Base-by-base conservation (phyloP, 2,888 invertebrate species). In the Drosophila subsilvestris region DNA sequence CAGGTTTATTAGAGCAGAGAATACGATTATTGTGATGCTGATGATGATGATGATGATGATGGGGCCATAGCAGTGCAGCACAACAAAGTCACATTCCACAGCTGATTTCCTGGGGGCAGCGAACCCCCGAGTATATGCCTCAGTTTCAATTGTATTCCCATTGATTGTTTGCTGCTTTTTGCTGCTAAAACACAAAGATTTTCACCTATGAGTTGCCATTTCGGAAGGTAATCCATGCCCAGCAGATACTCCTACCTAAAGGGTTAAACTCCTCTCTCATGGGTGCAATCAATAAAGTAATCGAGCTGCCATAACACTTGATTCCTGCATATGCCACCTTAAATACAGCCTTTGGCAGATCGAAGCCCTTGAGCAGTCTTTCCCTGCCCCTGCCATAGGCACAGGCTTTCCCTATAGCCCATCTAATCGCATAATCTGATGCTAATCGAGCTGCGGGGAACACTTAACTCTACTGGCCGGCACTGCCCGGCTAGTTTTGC, bases 1-100 rank as follows among this genome's bases (percentile, higher is more conserved):
- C 42, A 43, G 51, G 48, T 69, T 68, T 68, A 62, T 69, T 70
- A 50, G 61, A 61, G 22, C 66, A 37, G 6, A 14, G 14, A 14
- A n/a, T 37, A 32, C 37, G n/a, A n/a, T 37, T 37, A 37, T n/a
- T 37, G 37, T 17, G 32, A 18, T 65, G 17, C 47, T 47, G n/a
- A 55, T n/a, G n/a, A n/a, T n/a, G n/a, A n/a, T n/a, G n/a, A n/a
- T 42, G 48, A 49, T 45, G 29, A 62, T 62, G 62, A 62, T 27
- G 27, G n/a, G 42, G 32, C 32, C 5, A 32, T 32, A 32, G 32
- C 12, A 5, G 1, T 12, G 32, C 32, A 32, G 12, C 18, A 20
- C 43, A 60, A 60, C 60, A 44, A 29, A 44, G 17, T n/a, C 27
- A 18, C 37, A 42, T 48, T 63, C 27, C 20, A 8, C 8, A n/a